phyloP scores from a whole-genome alignment of 2,113 vertebrate genomes.

The Vulpes ferrilata region DNA sequence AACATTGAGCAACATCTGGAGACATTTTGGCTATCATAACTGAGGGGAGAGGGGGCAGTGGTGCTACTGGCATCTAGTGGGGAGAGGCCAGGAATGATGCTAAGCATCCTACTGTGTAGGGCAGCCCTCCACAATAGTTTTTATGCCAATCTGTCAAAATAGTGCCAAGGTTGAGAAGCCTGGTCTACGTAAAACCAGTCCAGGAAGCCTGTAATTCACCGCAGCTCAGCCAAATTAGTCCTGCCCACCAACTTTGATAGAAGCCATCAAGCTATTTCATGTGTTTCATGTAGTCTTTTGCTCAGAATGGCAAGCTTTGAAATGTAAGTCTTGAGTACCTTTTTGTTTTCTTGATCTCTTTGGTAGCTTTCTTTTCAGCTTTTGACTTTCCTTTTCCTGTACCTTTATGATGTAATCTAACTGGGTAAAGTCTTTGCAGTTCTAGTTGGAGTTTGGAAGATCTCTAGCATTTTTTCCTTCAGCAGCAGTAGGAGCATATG shows the following conservation, averaged over 20 bases:
- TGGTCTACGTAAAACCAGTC: background rate
- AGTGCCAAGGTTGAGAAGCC: background rate
- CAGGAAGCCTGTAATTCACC: background rate
- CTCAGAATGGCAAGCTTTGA: background rate
- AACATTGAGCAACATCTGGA: background rate
- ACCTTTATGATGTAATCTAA: background rate
- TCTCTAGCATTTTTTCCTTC: constrained; percentile 15
- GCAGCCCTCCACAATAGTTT: background rate
- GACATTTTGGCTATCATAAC: background rate
- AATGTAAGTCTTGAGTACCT: background rate
- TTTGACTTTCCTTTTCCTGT: background rate
- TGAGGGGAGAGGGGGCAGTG: background rate
- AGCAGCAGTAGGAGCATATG: background rate
- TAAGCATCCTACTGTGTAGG: background rate
- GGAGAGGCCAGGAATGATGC: background rate
- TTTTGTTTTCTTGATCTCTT: background rate
- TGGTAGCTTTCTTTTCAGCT: background rate
- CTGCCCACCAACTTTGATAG: background rate
- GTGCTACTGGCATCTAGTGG: background rate
- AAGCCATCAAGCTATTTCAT: background rate
- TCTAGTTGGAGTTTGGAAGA: constrained; percentile 1
- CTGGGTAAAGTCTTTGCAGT: constrained; percentile 8
- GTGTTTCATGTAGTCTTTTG: background rate
- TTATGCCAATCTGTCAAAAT: background rate
- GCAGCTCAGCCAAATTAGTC: background rate